These are phyloP conservation scores for Brachionus asplanchnoidis DNA, from an alignment of 1,140 invertebrate genomes.

Conservation along the genomic window DNA sequence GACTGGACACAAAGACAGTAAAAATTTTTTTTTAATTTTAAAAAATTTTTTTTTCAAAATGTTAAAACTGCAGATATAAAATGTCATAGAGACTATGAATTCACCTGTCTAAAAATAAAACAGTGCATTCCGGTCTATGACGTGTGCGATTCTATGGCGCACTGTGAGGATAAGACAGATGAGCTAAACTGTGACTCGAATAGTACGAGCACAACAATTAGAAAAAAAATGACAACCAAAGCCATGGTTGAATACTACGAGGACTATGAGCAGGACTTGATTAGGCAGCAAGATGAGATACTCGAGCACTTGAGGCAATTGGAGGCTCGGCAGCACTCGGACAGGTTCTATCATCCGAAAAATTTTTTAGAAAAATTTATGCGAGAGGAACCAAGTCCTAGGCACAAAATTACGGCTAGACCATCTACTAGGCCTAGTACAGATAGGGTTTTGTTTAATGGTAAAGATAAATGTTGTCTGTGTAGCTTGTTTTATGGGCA, in stretches of 20 bases:
- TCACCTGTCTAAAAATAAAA: conserved; percentile 6
- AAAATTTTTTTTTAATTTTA: background rate
- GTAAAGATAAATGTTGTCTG: background rate
- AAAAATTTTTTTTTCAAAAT: background rate
- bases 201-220: background rate
- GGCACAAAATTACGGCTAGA: background rate
- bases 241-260: background rate
- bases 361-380: background rate
- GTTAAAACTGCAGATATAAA: background rate
- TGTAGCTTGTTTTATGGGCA: background rate
- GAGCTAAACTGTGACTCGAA: background rate
- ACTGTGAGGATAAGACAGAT: conserved; percentile 33
- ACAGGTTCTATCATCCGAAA: background rate
- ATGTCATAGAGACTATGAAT: conserved; percentile 31
- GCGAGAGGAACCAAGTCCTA: background rate
- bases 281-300: conserved; percentile 13
- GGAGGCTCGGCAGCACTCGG: background rate
- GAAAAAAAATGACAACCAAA: background rate
- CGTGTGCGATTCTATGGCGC: background rate
- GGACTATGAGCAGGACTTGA: background rate
- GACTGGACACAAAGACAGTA: background rate
- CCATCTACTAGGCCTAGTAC: background rate
- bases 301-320: conserved; percentile 3
- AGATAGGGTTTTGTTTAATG: background rate
- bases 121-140: conserved; percentile 37